Percentiles rank a stretch among this genome's conserved stretches.
phyloP scores from a whole-genome alignment of 2,797 vertebrate genomes.

The Micropoecilia bifurca region DNA sequence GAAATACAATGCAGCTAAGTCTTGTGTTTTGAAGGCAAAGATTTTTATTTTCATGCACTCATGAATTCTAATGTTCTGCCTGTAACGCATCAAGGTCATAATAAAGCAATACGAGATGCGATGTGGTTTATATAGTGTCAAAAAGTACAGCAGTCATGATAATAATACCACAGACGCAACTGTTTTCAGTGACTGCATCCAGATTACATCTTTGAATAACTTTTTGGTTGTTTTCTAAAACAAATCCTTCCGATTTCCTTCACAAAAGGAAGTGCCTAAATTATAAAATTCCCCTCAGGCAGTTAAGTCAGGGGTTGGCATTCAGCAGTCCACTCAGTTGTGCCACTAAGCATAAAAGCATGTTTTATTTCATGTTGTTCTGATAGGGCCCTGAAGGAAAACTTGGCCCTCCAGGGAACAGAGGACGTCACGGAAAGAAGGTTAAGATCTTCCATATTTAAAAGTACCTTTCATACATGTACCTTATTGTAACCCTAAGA shows the following conservation, averaged over 20 bases:
- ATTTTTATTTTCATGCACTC: neutral
- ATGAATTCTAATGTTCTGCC: neutral
- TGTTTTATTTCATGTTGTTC: conserved; percentile 11
- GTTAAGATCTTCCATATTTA: conserved; percentile 66
- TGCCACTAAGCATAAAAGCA: neutral
- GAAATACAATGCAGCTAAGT: neutral
- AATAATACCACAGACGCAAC: neutral
- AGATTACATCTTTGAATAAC: neutral
- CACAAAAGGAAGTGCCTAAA: neutral
- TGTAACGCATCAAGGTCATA: neutral
- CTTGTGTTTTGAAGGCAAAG: conserved; percentile 17
- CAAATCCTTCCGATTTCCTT: neutral
- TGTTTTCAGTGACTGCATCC: neutral
- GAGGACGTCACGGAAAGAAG: conserved; percentile 92
- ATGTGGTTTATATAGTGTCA: neutral
- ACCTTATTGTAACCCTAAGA: neutral
- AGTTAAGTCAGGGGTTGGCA: neutral
- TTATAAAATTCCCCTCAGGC: neutral
- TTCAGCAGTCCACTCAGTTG: neutral
- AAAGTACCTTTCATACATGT: neutral
- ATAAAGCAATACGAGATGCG: neutral
- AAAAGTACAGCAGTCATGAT: neutral
- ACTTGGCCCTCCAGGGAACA: conserved; percentile 87
- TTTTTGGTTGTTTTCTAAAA: neutral
- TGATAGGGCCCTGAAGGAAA: conserved; percentile 91